Evolutionary conservation across 2,888 invertebrate species (phyloP), one percentile per base, ranked within the genome.

Genomic region (Acleris literana): DNA sequence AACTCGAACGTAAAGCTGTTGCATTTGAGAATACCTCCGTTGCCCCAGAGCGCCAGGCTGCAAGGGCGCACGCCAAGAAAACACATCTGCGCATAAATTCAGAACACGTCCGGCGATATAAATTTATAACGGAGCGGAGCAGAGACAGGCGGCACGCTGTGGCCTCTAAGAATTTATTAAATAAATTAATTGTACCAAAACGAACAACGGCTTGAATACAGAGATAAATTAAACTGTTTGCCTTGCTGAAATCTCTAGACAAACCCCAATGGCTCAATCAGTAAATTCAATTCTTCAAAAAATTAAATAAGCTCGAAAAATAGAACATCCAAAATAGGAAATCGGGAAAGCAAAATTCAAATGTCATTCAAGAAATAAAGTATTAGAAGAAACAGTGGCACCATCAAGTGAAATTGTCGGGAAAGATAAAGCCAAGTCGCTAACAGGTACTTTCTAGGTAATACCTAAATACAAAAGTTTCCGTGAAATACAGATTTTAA

Each of bases 161-260:
- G 80, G 80, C 81, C 82, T 80, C 80, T 77, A 80, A 80, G 84
- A 88, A 89, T 88, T 90, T 88, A 90, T 90, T 85, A 83, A 88
- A 89, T 87, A 82, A 88, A 90, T 88, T 89, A 91, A 88, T 88
- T 88, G 85, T 84, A 85, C 82, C 82, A 82, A 85, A 87, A 85
- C 80, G 83, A 86, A 85, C 76, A 76, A 83, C 80, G 82, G 76
- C 76, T 81, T 80, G 82, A 84, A 87, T 86, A 83, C 84, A 83
- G 77, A 83, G 81, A 74, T 73, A 74, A 74, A 71, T 70, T 72
- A 75, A 74, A 60, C 63, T 57, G 68, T 49, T 65, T 68, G 72
- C 73, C 74, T 70, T 74, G 70, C 68, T 70, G 69, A 71, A 70
- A 69, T 72, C 65, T 51, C 68, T 55, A 66, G 57, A 68, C 61